A percentile compares a stretch with the other conserved stretches of the same genome.
Conservation (phyloP, 2,113 vertebrate genomes). For the Strix uralensis region DNA sequence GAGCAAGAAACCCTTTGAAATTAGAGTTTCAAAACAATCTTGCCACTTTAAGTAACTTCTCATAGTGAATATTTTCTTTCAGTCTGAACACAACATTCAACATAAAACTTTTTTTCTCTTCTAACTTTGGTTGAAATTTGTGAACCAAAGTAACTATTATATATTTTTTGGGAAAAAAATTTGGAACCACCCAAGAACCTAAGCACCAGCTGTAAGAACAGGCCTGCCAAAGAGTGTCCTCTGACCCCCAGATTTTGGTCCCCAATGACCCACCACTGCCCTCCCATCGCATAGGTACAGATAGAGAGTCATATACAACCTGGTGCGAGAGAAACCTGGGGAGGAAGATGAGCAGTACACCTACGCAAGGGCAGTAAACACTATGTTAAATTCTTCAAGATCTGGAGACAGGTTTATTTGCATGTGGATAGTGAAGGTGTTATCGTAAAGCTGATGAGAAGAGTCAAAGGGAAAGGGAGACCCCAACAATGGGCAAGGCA, state of each 20-base stretch:
- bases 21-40: background rate
- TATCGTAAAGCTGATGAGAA: background rate
- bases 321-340: fast-evolving
- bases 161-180: fast-evolving
- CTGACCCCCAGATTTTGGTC: background rate
- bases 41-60: background rate
- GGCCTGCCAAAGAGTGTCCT: background rate
- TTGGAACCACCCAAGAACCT: fast-evolving
- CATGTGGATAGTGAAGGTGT: background rate
- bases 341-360: background rate
- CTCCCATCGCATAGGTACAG: background rate
- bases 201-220: background rate
- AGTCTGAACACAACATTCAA: background rate
- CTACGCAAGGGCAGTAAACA: fast-evolving
- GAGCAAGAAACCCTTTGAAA: background rate
- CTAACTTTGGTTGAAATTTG: background rate
- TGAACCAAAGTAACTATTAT: background rate
- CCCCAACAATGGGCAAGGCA: background rate
- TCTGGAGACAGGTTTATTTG: background rate
- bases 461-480: background rate
- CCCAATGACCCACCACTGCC: background rate
- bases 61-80: background rate
- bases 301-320: background rate
- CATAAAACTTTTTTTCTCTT: background rate
- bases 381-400: background rate